Evolutionary conservation across 2,797 vertebrate species (phyloP).

Genomic region (Todus mexicanus): DNA sequence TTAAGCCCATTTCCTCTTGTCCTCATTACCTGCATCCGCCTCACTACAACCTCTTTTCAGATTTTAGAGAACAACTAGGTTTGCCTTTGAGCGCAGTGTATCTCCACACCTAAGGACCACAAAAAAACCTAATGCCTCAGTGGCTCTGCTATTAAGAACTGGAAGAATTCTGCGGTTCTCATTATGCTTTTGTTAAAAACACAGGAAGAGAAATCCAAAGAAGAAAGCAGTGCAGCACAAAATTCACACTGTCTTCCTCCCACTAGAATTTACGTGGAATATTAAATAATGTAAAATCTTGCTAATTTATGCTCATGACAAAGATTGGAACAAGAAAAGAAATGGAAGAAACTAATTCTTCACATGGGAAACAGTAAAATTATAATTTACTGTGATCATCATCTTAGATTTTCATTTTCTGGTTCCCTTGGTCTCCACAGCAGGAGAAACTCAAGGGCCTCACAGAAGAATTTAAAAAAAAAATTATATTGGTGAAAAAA

Average conservation of each 20-base stretch:
- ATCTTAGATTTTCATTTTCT: conserved; percentile 45
- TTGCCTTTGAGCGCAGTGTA: no score
- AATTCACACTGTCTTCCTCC: not conserved
- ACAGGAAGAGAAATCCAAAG: not conserved
- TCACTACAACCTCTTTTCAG: no score
- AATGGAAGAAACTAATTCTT: conserved; percentile 36
- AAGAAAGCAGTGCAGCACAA: not conserved
- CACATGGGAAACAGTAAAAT: conserved; percentile 33
- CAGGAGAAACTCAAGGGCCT: conserved; percentile 1
- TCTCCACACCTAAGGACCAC: not conserved
- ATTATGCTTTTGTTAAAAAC: not conserved
- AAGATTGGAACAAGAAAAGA: conserved; percentile 32
- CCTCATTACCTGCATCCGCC: no score
- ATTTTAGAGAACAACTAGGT: no score
- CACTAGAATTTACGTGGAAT: not conserved
- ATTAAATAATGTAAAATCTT: not conserved
- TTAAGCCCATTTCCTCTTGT: no score
- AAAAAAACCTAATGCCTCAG: not conserved
- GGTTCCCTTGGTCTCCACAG: conserved; percentile 26
- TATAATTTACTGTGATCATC: conserved; percentile 24
- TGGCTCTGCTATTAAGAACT: not conserved
- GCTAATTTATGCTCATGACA: conserved; percentile 15
- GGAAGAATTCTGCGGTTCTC: not conserved
- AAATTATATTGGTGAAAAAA: conserved; percentile 3
- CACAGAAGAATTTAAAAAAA: not conserved